phyloP scores from a whole-genome alignment of 2,797 vertebrate genomes.

The Sebastes variabilis region DNA sequence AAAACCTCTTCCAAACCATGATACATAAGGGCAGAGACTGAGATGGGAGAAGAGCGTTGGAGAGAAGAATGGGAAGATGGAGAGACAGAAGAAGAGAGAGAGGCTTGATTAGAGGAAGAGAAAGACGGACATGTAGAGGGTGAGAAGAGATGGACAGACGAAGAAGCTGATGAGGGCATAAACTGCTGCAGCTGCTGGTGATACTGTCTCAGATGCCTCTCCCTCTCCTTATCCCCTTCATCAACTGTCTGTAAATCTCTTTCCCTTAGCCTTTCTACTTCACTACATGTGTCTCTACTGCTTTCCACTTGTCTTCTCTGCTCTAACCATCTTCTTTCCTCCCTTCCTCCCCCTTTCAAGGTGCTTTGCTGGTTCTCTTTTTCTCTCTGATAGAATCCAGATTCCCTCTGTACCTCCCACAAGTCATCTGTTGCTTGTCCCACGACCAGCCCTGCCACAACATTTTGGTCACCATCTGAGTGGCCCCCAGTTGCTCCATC shows the following conservation, averaged over 20 bases:
- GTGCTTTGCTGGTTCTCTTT: slow-evolving; percentile 39
- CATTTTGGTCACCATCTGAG: background rate
- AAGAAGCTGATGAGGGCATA: slow-evolving; percentile 64
- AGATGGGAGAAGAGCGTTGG: background rate
- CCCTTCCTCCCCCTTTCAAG: background rate
- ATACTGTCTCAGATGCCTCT: slow-evolving; percentile 86
- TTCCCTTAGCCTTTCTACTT: background rate
- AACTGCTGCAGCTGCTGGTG: slow-evolving; percentile 90
- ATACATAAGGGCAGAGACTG: slow-evolving; percentile 7
- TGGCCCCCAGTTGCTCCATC: background rate
- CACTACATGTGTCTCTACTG: background rate
- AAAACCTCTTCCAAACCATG: slow-evolving; percentile 71
- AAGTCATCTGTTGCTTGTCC: slow-evolving; percentile 75
- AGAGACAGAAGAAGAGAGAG: slow-evolving; percentile 18
- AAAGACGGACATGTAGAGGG: slow-evolving; percentile 69
- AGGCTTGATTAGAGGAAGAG: slow-evolving; percentile 67
- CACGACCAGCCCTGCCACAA: slow-evolving; percentile 55
- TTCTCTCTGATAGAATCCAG: slow-evolving; percentile 55
- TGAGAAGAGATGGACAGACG: slow-evolving; percentile 34
- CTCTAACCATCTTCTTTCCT: slow-evolving; percentile 4
- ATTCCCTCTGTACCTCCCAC: slow-evolving; percentile 25
- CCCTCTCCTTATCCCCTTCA: slow-evolving; percentile 77
- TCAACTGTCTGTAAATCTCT: background rate
- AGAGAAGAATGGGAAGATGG: slow-evolving; percentile 48
- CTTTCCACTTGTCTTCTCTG: slow-evolving; percentile 3